Evolutionary conservation across 2,888 invertebrate species (phyloP), one percentile per base, ranked within the genome.

Genomic region (Melanophora roralis): DNA sequence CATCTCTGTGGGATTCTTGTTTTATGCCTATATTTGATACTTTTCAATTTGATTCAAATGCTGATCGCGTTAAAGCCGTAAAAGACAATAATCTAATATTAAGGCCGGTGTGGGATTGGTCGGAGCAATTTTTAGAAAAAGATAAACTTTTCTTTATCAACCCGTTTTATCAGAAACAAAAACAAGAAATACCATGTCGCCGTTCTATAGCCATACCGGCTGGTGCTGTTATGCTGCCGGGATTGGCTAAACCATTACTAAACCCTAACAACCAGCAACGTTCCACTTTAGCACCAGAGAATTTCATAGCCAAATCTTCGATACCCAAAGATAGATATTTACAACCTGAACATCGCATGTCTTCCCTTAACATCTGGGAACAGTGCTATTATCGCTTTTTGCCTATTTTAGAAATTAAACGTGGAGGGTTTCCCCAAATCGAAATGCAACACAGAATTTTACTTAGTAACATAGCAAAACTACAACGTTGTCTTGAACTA

Each of bases 351-450:
- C 85, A 86, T 78, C 90, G 90, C 0, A 90, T 94, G 78, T 89
- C 92, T 4, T 91, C 91, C 69, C 88, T 95, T 83, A 93, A 94
- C 81, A 89, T 97, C 49, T 98, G 97, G 97, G 91, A 93, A 74
- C 96, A 96, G 89, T 97, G 97, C 90, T 98, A 96, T 90, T 95
- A 96, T 88, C 93, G 98, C 32, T 97, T 97, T 96, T 92, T 97
- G 86, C 93, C 94, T 19, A 94, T 95, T 19, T 92, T 97, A 6
- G 96, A 97, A 82, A 90, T 90, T 2, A 88, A 88, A 59, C 86
- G 87, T n/a, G 90, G 90, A 5, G 90, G 90, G 3, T 88, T 87
- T 80, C 88, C 89, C 1, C 90, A 90, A 84, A 87, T 90, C 32
- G 90, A 90, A 82, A 83, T 90, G 59, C 88, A 88, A 65, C 89